phyloP scores from a whole-genome alignment of 2,113 vertebrate genomes.

The Platichthys flesus region DNA sequence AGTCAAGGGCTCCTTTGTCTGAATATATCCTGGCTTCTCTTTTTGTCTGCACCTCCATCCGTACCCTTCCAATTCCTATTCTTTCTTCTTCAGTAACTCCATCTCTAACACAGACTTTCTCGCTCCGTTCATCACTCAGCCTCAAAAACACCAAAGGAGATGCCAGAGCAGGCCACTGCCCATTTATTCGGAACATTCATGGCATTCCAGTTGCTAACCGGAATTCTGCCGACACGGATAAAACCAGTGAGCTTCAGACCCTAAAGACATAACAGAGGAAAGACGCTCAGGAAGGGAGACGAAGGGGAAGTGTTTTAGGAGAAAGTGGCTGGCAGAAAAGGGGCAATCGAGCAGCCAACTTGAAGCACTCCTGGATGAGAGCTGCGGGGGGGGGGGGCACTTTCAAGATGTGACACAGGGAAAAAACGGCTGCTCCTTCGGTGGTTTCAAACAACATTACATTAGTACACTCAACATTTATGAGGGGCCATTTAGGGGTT shows the following conservation, averaged over 20 bases:
- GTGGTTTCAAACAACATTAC: neutral
- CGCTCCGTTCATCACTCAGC: slow-evolving; percentile 21
- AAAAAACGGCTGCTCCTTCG: slow-evolving; percentile 20
- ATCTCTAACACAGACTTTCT: neutral
- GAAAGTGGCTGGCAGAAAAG: slow-evolving; percentile 25
- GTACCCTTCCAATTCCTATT: slow-evolving; percentile 2
- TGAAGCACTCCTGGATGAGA: slow-evolving; percentile 33
- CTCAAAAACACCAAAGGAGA: slow-evolving; percentile 57
- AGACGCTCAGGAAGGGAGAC: slow-evolving; percentile 34
- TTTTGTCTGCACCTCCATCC: slow-evolving; percentile 18
- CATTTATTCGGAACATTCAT: slow-evolving; percentile 49
- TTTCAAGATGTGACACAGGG: slow-evolving; percentile 7
- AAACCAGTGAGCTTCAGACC: slow-evolving; percentile 26
- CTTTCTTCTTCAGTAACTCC: slow-evolving; percentile 23
- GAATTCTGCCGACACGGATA: slow-evolving; percentile 58
- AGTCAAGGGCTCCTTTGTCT: slow-evolving; percentile 25
- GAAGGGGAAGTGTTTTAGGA: slow-evolving; percentile 19
- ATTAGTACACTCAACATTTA: too few species aligned
- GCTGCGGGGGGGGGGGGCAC: slow-evolving; percentile 4
- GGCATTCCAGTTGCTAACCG: slow-evolving; percentile 57
- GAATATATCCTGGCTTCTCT: slow-evolving; percentile 3
- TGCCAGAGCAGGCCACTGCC: slow-evolving; percentile 40
- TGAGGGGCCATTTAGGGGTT: too few species aligned
- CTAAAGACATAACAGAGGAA: slow-evolving; percentile 23
- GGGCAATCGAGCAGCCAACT: slow-evolving; percentile 20